Conservation (phyloP, 2,113 vertebrate genomes). For the Notiomystis cincta region DNA sequence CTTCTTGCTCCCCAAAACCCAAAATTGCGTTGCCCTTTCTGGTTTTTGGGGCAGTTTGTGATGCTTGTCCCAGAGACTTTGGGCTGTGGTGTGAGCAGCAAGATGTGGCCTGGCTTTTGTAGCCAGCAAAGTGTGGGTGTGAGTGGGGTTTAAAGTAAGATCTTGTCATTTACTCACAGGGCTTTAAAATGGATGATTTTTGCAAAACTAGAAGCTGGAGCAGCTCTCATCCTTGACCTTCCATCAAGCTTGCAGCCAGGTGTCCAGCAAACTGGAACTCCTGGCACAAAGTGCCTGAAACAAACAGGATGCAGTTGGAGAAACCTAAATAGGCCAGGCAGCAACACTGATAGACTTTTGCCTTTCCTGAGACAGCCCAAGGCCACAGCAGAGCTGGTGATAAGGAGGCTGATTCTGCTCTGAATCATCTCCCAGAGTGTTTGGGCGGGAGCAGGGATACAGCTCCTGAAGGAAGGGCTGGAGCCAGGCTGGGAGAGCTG, state of each 20-base stretch:
- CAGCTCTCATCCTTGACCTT: neutral
- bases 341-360: neutral
- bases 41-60: neutral
- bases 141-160: neutral
- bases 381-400: rapidly evolving
- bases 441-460: neutral
- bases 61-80: neutral
- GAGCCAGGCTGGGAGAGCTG: neutral
- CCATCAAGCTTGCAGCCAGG: neutral
- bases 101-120: neutral
- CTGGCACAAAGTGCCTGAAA: neutral
- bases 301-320: neutral
- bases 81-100: neutral
- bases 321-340: rapidly evolving
- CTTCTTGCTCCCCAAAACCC: neutral
- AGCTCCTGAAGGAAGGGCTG: neutral
- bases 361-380: neutral
- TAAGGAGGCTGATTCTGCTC: neutral
- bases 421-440: neutral
- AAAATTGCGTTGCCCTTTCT: neutral
- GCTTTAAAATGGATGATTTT: neutral
- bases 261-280: neutral
- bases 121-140: rapidly evolving
- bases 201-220: neutral
- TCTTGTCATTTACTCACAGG: neutral